Conservation (phyloP, 2,888 invertebrate genomes). For the Tenthredo distinguenda region DNA sequence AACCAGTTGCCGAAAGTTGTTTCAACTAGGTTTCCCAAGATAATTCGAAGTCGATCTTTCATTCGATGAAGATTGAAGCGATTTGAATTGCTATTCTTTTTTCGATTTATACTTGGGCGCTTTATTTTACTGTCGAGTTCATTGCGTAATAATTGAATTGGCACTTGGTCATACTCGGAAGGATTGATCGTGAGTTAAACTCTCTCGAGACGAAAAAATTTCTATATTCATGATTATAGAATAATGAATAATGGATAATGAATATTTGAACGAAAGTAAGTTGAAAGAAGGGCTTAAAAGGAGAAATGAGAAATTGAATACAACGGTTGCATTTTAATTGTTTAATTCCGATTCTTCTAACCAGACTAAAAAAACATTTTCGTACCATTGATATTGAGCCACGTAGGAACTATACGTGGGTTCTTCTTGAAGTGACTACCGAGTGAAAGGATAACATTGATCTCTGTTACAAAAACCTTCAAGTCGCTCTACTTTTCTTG, state of each 20-base stretch:
- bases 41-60: not conserved
- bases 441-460: constrained; percentile 13
- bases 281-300: not conserved
- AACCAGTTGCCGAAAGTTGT: not conserved
- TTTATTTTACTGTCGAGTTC: not conserved
- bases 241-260: not conserved
- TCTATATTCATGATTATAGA: not conserved
- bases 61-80: not conserved
- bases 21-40: not conserved
- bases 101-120: not conserved
- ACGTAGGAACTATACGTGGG: not conserved
- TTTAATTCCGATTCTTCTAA: not conserved
- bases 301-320: not conserved
- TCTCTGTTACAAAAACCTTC: not conserved
- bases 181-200: not conserved
- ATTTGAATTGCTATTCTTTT: not conserved
- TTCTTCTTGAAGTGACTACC: not conserved
- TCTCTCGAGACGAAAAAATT: not conserved
- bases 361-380: not conserved
- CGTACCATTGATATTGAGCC: not conserved
- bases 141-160: not conserved
- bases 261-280: not conserved
- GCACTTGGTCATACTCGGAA: not conserved
- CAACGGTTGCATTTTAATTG: not conserved
- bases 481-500: not conserved